These are phyloP conservation scores for Scaptomyza pallida DNA, from an alignment of 1,140 invertebrate genomes.

Conservation along the genomic window DNA sequence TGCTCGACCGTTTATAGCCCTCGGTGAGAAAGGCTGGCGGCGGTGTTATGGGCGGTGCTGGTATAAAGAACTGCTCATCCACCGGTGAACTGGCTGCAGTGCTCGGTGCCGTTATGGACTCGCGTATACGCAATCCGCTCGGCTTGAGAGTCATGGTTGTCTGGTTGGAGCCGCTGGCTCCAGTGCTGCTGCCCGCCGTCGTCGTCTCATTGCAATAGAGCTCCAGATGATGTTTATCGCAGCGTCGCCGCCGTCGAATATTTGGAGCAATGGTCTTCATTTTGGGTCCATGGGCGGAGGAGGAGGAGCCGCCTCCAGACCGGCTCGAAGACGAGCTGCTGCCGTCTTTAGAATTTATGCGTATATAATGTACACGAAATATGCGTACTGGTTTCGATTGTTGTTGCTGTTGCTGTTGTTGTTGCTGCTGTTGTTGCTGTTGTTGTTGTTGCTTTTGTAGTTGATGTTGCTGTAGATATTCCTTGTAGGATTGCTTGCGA, in stretches of 20 bases:
- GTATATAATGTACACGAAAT: constrained; percentile 77
- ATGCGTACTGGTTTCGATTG: constrained; percentile 65
- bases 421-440: constrained; percentile 41
- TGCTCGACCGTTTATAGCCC: constrained; percentile 85
- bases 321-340: constrained; percentile 43
- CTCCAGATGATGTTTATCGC: constrained; percentile 86
- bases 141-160: constrained; percentile 54
- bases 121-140: constrained; percentile 52
- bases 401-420: constrained; percentile 40
- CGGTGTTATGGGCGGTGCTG: constrained; percentile 88
- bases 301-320: constrained; percentile 27
- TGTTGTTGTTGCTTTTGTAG: constrained; percentile 59
- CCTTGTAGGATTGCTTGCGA: constrained; percentile 68
- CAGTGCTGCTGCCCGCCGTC: not conserved
- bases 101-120: constrained; percentile 72
- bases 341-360: constrained; percentile 79
- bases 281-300: constrained; percentile 64
- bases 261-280: constrained; percentile 89
- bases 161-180: not conserved
- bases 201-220: constrained; percentile 84
- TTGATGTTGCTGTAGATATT: constrained; percentile 67
- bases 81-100: constrained; percentile 84
- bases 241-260: constrained; percentile 86
- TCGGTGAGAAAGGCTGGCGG: constrained; percentile 88
- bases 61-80: constrained; percentile 85